phyloP scores from a whole-genome alignment of 2,797 vertebrate species.

The Typhlichthys subterraneus region DNA sequence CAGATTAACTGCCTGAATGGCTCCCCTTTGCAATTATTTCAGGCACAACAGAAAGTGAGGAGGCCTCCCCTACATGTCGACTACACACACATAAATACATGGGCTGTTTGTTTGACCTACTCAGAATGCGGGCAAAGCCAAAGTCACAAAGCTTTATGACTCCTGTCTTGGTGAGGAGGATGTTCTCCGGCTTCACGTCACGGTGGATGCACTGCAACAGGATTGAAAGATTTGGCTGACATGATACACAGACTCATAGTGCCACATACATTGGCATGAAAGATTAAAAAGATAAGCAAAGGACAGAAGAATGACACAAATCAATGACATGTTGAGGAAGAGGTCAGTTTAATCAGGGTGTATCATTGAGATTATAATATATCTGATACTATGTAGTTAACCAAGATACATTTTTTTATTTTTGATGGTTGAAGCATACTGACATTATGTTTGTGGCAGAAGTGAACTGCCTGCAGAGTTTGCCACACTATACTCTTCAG shows the following conservation, averaged over 20 bases:
- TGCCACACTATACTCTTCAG: constrained; percentile 96
- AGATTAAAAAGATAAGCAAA: neutral
- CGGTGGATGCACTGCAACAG: constrained; percentile 82
- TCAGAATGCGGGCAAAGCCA: constrained; percentile 87
- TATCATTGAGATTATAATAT: no score
- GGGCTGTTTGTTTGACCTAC: constrained; percentile 68
- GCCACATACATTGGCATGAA: constrained; percentile 1
- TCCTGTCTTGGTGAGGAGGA: constrained; percentile 88
- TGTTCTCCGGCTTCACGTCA: constrained; percentile 91
- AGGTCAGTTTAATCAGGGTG: no score
- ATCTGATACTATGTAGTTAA: no score
- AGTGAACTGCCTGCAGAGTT: constrained; percentile 95
- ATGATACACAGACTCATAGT: constrained; percentile 10
- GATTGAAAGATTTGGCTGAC: constrained; percentile 21
- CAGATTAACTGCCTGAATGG: constrained; percentile 42
- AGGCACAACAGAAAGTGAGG: constrained; percentile 63
- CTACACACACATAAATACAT: constrained; percentile 61
- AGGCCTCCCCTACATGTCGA: constrained; percentile 34
- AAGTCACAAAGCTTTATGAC: constrained; percentile 92
- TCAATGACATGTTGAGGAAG: neutral
- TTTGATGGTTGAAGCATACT: constrained; percentile 35
- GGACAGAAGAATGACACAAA: neutral
- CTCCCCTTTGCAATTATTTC: constrained; percentile 27
- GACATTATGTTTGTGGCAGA: constrained; percentile 93
- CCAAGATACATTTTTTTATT: neutral